Base-by-base conservation (phyloP, 2,113 vertebrate species). In the Orthochromis malagaraziensis region DNA sequence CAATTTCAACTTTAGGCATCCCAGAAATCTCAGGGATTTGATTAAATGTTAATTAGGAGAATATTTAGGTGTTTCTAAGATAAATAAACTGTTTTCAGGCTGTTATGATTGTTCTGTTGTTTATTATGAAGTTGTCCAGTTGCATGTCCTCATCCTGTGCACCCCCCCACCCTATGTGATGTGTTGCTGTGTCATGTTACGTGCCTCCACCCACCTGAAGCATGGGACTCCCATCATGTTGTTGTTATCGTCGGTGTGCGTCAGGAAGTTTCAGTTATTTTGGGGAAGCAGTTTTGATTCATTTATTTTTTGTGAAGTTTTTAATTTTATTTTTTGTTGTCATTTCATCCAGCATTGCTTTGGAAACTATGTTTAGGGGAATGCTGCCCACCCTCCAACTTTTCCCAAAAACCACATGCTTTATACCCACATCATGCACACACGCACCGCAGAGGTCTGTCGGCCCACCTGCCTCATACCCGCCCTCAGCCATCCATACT, bases 121-220 rank as follows among this genome's bases (percentile, higher is more conserved):
- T 88, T 65, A 31, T 81, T 70, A 6, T 82, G 1, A 73, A 54
- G 10, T 21, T 83, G 89, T 96, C 85, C 79, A 94, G 80, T 60
- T 93, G 96, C 96, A 96, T 96, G 96, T 92, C 83, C 47, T 94
- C 95, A 94, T 86, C 81, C 90, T 81, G 82, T 94, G 92, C 87
- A 49, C 40, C 40, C 81, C 21, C 84, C 82, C 70, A 79, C 85
- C 91, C 68, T 82, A 31, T 92, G 89, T 94, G 88, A 93, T 33
- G 89, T 93, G 80, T 84, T 89, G 87, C 84, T 7, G 81, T 93
- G 90, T 92, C 85, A 86, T 91, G 91, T 90, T 51, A 57, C 21
- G 51, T 91, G 88, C 86, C 65, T 87, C 89, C 89, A 84, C 89
- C 91, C 91, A 83, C 90, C 91, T 79, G n/a, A 82, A 91, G 95